Evolutionary conservation across 1,140 invertebrate species (phyloP).

Genomic region (Scaptomyza pallida): DNA sequence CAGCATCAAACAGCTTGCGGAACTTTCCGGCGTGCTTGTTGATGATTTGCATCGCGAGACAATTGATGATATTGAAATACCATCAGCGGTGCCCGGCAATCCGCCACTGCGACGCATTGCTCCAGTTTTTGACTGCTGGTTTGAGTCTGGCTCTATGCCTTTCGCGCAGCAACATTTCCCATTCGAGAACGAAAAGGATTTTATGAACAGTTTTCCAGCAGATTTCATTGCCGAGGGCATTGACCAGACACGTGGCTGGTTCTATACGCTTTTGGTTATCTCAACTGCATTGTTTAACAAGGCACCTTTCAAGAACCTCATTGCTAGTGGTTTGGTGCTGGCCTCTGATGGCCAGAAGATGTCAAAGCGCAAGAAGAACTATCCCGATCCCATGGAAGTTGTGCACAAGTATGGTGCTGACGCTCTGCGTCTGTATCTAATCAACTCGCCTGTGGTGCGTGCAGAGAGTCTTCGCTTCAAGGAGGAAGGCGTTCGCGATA

Average conservation of each 20-base stretch:
- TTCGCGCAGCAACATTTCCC: constrained; percentile 99
- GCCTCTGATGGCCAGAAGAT: constrained; percentile 99
- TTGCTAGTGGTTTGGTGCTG: constrained; percentile 97
- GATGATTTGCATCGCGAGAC: constrained; percentile 97
- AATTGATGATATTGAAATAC: constrained; percentile 97
- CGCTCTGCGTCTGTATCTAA: constrained; percentile 97
- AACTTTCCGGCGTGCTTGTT: constrained; percentile 92
- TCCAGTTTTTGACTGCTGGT: constrained; percentile 99
- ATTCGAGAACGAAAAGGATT: constrained; percentile 95
- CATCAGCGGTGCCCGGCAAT: constrained; percentile 92
- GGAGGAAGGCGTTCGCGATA: constrained; percentile 97
- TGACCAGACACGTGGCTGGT: constrained; percentile 99
- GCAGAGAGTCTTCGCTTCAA: constrained; percentile 98
- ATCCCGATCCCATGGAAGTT: constrained; percentile 97
- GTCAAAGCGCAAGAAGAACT: constrained; percentile 99
- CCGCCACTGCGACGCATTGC: constrained; percentile 93
- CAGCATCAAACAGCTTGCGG: constrained; percentile 95
- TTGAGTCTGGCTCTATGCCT: constrained; percentile 99
- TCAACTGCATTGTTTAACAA: constrained; percentile 98
- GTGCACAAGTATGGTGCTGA: constrained; percentile 98
- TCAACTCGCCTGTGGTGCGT: constrained; percentile 98
- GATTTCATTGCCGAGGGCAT: constrained; percentile 99
- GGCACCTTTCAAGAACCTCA: constrained; percentile 98
- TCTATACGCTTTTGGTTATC: constrained; percentile 98
- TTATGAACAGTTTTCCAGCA: constrained; percentile 98